Evolutionary conservation across 1,140 invertebrate species (phyloP).

Genomic region (Drosophila takahashii): DNA sequence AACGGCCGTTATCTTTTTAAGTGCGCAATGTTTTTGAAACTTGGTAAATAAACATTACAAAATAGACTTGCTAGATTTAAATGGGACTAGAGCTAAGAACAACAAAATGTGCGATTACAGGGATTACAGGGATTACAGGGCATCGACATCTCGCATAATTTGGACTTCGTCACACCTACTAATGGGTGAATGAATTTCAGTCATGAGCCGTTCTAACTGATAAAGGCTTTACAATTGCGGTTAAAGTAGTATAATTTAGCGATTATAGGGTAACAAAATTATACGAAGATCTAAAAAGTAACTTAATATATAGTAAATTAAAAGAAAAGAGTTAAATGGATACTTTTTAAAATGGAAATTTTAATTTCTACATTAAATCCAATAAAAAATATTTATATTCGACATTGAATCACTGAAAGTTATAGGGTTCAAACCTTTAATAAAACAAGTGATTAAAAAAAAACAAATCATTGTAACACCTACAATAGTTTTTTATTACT

Average conservation of each 20-base stretch:
- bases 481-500: not conserved
- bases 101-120: conserved; percentile 16
- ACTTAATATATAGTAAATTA: no score
- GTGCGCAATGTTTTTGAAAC: conserved; percentile 14
- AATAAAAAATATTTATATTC: no score
- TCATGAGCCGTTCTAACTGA: not conserved
- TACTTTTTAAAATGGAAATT: no score
- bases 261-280: no score
- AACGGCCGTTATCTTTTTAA: conserved; percentile 13
- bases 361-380: no score
- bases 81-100: not conserved
- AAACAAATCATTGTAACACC: not conserved
- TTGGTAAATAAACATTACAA: conserved; percentile 20
- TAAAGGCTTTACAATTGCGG: conserved; percentile 4
- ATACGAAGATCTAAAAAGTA: no score
- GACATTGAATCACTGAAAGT: no score
- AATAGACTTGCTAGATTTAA: not conserved
- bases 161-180: conserved; percentile 11
- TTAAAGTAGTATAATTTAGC: not conserved
- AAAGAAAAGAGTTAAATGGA: no score
- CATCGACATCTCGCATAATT: conserved; percentile 24
- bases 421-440: not conserved
- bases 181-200: conserved; percentile 31
- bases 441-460: not conserved
- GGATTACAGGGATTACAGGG: conserved; percentile 43